A percentile compares a stretch with the other conserved stretches of the same genome.
Evolutionary conservation across 2,797 vertebrate genomes (phyloP).

Genomic region (Trematomus bernacchii): DNA sequence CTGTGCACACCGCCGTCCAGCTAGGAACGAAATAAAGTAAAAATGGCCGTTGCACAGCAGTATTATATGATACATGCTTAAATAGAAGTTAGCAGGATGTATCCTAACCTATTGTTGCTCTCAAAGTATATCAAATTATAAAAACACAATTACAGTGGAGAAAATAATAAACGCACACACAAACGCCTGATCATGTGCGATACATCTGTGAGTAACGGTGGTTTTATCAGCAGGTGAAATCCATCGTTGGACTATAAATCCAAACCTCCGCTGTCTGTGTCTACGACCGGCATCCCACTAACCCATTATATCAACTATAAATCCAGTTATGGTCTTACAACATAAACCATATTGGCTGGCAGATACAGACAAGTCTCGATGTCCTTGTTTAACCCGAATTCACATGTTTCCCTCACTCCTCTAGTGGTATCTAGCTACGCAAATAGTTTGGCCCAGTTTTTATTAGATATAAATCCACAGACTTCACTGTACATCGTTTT

Average conservation of each 20-base stretch:
- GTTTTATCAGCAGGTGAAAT: slow-evolving; percentile 2
- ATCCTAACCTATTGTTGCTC: background rate
- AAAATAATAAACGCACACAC: background rate
- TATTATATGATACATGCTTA: background rate
- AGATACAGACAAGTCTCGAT: background rate
- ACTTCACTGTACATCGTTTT: background rate
- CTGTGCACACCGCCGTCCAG: background rate
- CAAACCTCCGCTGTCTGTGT: background rate
- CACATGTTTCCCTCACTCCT: background rate
- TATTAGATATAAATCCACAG: background rate
- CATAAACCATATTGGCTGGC: background rate
- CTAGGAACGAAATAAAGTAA: background rate
- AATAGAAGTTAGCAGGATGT: background rate
- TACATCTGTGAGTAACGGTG: background rate
- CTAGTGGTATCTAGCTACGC: background rate
- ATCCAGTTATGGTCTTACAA: slow-evolving; percentile 11
- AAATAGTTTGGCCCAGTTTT: background rate
- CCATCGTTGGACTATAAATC: background rate
- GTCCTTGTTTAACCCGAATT: background rate
- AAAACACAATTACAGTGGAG: background rate
- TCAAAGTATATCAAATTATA: background rate
- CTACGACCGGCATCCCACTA: slow-evolving; percentile 10
- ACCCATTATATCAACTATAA: slow-evolving; percentile 18
- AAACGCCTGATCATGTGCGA: background rate
- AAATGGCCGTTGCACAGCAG: background rate